phyloP scores from a whole-genome alignment of 2,888 invertebrate genomes.

The Smittia sp. region DNA sequence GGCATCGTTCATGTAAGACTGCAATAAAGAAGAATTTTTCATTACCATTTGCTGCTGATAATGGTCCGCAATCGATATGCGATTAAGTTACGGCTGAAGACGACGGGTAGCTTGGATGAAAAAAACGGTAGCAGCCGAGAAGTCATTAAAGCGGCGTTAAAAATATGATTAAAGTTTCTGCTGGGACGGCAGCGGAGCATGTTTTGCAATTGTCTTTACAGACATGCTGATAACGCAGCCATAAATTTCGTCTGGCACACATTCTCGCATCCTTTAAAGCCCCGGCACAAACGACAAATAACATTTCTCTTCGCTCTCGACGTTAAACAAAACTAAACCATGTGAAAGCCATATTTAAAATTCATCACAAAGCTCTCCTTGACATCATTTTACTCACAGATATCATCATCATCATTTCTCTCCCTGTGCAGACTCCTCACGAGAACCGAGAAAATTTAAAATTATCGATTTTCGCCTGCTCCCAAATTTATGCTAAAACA shows the following conservation, averaged over 20 bases:
- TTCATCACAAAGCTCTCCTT: constrained; percentile 41
- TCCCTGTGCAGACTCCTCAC: background rate
- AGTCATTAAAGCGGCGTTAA: constrained; percentile 39
- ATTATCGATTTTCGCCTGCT: constrained; percentile 40
- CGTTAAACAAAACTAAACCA: constrained; percentile 27
- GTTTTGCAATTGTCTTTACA: constrained; percentile 1
- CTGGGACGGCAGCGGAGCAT: background rate
- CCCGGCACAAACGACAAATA: background rate
- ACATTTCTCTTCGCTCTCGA: constrained; percentile 7
- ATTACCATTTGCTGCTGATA: constrained; percentile 26
- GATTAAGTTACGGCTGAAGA: background rate
- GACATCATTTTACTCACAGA: constrained; percentile 37
- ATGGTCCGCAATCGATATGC: constrained; percentile 12
- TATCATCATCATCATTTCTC: constrained; percentile 27
- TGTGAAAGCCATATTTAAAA: constrained; percentile 39
- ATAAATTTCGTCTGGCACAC: constrained; percentile 29
- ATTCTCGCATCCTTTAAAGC: constrained; percentile 14
- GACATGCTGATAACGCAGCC: constrained; percentile 28
- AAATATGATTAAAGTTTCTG: constrained; percentile 31
- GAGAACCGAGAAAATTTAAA: constrained; percentile 39
- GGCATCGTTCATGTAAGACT: constrained; percentile 9
- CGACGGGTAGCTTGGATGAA: background rate
- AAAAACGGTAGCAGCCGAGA: constrained; percentile 8
- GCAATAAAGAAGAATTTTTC: constrained; percentile 28
- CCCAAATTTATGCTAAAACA: constrained; percentile 3